A percentile compares a stretch with the other conserved stretches of the same genome.
These are phyloP conservation scores for Mesoclemmys tuberculata DNA, from an alignment of 2,113 vertebrate genomes.

Conservation along the genomic window DNA sequence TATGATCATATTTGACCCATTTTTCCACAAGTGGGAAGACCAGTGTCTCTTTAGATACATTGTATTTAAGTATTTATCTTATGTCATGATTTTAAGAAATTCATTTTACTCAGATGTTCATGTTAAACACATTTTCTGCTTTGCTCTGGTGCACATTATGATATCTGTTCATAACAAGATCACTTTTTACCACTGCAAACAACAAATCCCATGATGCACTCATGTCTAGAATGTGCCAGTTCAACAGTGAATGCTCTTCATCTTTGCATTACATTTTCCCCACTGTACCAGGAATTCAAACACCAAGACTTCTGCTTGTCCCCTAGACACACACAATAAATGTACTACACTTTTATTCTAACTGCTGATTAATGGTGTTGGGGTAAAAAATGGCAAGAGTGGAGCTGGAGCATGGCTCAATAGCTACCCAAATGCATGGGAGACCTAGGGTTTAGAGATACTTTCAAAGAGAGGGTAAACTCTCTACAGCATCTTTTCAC, in stretches of 20 bases:
- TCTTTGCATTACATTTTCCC: background rate
- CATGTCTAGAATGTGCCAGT: background rate
- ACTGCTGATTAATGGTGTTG: background rate
- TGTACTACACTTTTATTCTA: fast-evolving
- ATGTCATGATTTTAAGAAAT: background rate
- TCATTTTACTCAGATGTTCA: background rate
- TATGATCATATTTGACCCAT: background rate
- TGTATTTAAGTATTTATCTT: background rate
- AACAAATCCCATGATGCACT: background rate
- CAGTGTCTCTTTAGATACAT: background rate
- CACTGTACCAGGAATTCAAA: background rate
- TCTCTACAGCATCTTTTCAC: fast-evolving
- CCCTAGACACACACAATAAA: background rate
- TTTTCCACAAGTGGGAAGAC: background rate
- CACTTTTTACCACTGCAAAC: background rate
- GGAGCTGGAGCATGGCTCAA: background rate
- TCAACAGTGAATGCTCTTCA: background rate
- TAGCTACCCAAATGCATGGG: background rate
- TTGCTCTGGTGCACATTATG: background rate
- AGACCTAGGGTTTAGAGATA: background rate
- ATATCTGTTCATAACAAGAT: background rate
- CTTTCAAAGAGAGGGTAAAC: background rate
- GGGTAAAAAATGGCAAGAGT: background rate
- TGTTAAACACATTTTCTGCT: background rate
- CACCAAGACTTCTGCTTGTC: background rate